Evolutionary conservation across 2,797 vertebrate species (phyloP).

Genomic region (Peromyscus eremicus): DNA sequence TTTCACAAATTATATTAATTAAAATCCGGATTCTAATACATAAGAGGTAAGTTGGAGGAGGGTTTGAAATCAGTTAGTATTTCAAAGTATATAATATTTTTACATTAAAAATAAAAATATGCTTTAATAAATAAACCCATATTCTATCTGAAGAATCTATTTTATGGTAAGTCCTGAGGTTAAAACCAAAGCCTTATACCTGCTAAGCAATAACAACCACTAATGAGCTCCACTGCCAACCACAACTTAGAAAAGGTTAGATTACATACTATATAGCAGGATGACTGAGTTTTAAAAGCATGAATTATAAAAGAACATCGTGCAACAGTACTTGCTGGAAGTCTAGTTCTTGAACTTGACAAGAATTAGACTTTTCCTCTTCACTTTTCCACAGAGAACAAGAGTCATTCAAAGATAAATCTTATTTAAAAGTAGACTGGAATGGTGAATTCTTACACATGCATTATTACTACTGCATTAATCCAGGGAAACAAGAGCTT

Average conservation of each 20-base stretch:
- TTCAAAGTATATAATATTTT: constrained; percentile 40
- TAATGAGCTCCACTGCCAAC: not conserved
- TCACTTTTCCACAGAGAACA: not conserved
- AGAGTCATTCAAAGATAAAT: not conserved
- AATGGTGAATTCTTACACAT: not conserved
- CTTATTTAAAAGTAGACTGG: not conserved
- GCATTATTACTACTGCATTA: not conserved
- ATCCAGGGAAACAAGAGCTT: constrained; percentile 51
- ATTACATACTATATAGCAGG: not conserved
- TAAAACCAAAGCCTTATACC: not conserved
- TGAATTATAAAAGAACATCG: not conserved
- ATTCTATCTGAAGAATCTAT: constrained; percentile 36
- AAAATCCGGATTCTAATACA: constrained; percentile 31
- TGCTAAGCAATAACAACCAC: not conserved
- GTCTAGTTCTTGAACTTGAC: constrained; percentile 50
- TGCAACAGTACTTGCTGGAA: constrained; percentile 26
- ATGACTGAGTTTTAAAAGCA: not conserved
- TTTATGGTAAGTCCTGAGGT: not conserved
- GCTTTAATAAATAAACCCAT: constrained; percentile 58
- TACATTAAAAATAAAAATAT: constrained; percentile 64
- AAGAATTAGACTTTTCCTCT: not conserved
- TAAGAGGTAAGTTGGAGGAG: constrained; percentile 58
- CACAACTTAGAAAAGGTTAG: not conserved
- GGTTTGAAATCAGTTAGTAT: constrained; percentile 51
- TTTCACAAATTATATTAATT: constrained; percentile 62